Base-by-base conservation (phyloP, 2,113 vertebrate species). In the Crocuta crocuta region DNA sequence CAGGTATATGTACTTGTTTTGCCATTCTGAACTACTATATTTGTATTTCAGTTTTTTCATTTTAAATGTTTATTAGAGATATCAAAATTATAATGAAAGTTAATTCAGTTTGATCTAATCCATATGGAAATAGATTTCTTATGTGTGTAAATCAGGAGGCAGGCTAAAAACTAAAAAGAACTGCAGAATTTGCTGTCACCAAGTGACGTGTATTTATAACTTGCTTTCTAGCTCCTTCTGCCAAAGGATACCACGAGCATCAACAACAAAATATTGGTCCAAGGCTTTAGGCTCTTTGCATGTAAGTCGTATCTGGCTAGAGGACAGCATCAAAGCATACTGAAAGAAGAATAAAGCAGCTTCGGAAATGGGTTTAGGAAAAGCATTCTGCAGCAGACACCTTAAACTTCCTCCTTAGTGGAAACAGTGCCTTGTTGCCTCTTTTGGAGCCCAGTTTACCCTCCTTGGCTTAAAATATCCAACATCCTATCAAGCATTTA, bases 131-230 rank as follows among this genome's bases (percentile, higher is more conserved):
- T 50, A 81, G 39, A 65, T 94, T 96, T 81, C 76, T 87, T 86
- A 2, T 28, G 3, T 91, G 16, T 97, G 68, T 91, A 83, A 97
- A 97, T 92, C 90, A 91, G 82, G 28, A 96, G 17, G 17, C 45
- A 87, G 45, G 35, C 91, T 96, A 84, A 96, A 94, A 91, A 90
- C 23, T 84, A 94, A 96, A 95, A 93, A 66, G 65, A 89, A 90
- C 93, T 71, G 43, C 65, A 97, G 93, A 94, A 89, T 89, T 33
- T 39, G 31, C 66, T 82, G 66, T 74, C 81, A 80, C 45, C 88
- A 94, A 97, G 87, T 74, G 26, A 65, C n/a, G 3, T 71, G 7
- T 43, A 80, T 95, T 97, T 96, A 61, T 91, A 91, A 87, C 35
- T 79, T 78, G 17, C 7, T 74, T 90, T 81, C 78, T 24, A 90